Percentiles rank a stretch among this genome's conserved stretches.
Conservation (phyloP, 1,140 invertebrate genomes). For the Oncopodura yosiiana region DNA sequence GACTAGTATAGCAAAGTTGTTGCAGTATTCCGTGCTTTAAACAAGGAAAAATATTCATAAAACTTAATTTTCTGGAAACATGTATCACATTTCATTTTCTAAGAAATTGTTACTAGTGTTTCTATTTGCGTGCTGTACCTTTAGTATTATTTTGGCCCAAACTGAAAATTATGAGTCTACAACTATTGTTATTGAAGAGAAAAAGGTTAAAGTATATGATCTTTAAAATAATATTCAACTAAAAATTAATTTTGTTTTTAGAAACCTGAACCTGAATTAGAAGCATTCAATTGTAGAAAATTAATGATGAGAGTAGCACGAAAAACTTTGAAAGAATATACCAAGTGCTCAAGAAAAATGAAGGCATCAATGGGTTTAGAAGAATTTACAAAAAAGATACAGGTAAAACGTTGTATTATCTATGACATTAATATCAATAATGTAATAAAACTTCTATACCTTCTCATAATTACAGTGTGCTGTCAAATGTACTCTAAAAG, state of each 20-base stretch:
- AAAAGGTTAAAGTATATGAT: no score
- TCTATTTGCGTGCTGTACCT: no score
- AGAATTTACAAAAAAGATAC: constrained; percentile 10
- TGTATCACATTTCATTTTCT: no score
- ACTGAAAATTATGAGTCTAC: no score
- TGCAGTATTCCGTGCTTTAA: no score
- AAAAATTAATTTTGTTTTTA: background rate
- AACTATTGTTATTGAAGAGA: no score
- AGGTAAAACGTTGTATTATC: background rate
- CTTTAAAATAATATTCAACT: background rate
- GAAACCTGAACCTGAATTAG: background rate
- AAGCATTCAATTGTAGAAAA: constrained; percentile 7
- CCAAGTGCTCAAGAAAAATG: constrained; percentile 2
- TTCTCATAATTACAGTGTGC: constrained; percentile 8
- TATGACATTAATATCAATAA: background rate
- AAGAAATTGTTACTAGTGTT: no score
- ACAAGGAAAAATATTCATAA: no score
- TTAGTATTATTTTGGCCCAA: no score
- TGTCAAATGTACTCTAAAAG: constrained; percentile 11
- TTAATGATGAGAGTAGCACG: constrained; percentile 14
- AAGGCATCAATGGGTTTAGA: background rate
- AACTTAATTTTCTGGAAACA: no score
- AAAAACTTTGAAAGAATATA: constrained; percentile 8
- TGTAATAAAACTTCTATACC: background rate
- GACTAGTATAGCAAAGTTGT: no score